Evolutionary conservation across 2,113 vertebrate genomes (phyloP).

Genomic region (Climacteris rufus): DNA sequence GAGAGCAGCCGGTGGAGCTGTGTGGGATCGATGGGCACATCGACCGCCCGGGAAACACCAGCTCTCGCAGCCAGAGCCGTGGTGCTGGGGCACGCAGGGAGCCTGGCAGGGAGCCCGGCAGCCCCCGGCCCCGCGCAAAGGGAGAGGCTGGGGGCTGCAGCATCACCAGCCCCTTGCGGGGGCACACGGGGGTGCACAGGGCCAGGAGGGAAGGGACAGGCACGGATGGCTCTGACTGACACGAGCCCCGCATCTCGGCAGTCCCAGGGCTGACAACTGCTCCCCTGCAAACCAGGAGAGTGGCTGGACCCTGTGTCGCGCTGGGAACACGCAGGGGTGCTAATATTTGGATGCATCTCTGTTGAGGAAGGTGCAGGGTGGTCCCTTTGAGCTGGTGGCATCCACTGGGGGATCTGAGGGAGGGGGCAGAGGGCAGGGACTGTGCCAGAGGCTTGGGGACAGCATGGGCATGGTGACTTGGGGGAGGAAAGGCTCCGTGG

Average conservation of each 20-base stretch:
- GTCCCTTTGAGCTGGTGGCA: neutral
- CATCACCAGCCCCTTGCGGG: neutral
- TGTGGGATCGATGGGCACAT: neutral
- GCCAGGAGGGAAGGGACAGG: neutral
- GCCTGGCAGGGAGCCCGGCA: neutral
- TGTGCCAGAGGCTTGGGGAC: neutral
- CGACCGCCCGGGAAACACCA: neutral
- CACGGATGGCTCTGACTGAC: rapidly evolving
- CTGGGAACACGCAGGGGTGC: neutral
- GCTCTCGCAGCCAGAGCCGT: neutral
- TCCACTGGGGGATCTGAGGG: neutral
- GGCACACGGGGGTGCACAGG: neutral
- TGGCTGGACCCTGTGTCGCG: neutral
- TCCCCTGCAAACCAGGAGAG: neutral
- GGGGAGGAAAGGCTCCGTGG: too few relatives aligned
- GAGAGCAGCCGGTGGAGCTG: conserved; percentile 8
- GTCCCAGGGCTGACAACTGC: neutral
- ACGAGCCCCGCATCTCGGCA: rapidly evolving
- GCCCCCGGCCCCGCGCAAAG: rapidly evolving
- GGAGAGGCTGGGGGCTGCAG: neutral
- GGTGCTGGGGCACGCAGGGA: neutral
- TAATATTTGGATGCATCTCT: neutral
- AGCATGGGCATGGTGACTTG: rapidly evolving
- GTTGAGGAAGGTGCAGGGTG: neutral
- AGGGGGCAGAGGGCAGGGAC: rapidly evolving